Evolutionary conservation across 2,888 invertebrate species (phyloP), one percentile per base, ranked within the genome.

Genomic region (Erebia palarica): DNA sequence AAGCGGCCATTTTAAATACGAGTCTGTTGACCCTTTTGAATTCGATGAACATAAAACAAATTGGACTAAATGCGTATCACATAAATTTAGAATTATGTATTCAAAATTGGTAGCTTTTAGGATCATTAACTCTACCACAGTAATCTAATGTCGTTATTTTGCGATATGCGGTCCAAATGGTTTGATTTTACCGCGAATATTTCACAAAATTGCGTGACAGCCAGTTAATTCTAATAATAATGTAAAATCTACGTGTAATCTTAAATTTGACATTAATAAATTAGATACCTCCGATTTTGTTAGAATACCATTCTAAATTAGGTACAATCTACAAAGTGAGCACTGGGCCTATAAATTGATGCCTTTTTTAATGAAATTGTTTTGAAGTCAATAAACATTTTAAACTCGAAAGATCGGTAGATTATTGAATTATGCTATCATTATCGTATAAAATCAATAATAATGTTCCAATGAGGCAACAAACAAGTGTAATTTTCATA

Each of bases 131-230:
- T 67, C 42, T 55, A 27, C 65, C 64, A 60, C 58, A 65, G 68
- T 58, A 59, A 71, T 71, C 67, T 64, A 71, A 67, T 60, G 59
- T 60, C 63, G 63, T 67, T 67, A 67, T 71, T 67, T 71, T 67
- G 67, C 57, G 49, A 49, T 68, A 59, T 59, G 51, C 51, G 49
- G 49, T 71, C 16, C 27, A n/a, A 71, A 67, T 58, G 71, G 58
- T 64, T 61, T 57, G 57, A 58, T 71, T 71, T 67, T 36, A 67
- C 49, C 67, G 47, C 70, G 55, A 70, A 66, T 53, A 47, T 66
- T 70, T 70, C 47, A 36, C 55, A 16, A 67, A 67, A 63, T 71
- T 53, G 63, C 71, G 71, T 67, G 63, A 42, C 67, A 63, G 21
- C 16, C 27, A 63, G 14, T 71, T 47, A 18, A 47, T 47, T 47